Evolutionary conservation across 2,113 vertebrate species (phyloP).

Genomic region (Galeopterus variegatus): DNA sequence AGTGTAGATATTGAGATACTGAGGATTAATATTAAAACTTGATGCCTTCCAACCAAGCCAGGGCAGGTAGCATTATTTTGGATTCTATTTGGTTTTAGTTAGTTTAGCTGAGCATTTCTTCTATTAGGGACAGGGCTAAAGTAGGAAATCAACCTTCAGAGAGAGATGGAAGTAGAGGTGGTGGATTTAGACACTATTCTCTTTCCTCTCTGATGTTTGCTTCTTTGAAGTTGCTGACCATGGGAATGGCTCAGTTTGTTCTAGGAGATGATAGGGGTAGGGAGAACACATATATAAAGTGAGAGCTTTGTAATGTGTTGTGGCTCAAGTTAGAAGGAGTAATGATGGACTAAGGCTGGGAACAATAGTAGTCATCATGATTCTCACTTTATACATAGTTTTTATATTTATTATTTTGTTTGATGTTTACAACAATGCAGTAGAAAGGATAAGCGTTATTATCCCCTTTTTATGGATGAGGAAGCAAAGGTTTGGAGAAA

Average conservation of each 20-base stretch:
- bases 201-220: neutral
- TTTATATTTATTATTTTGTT: constrained; percentile 31
- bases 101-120: constrained; percentile 48
- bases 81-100: constrained; percentile 29
- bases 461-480: neutral
- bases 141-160: constrained; percentile 27
- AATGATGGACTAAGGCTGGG: neutral
- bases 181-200: neutral
- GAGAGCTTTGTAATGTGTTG: neutral
- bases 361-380: neutral
- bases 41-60: constrained; percentile 5
- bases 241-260: neutral
- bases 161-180: neutral
- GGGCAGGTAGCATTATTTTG: neutral
- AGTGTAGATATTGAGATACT: constrained; percentile 3
- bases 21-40: constrained; percentile 42
- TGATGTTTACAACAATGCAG: constrained; percentile 48
- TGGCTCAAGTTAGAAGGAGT: neutral
- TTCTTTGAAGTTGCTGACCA: neutral
- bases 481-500: constrained; percentile 41
- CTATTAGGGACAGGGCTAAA: neutral
- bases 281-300: neutral
- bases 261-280: neutral
- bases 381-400: constrained; percentile 31
- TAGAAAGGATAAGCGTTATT: constrained; percentile 33